These are phyloP conservation scores for Thalassaphorura encarpata DNA, from an alignment of 1,140 invertebrate genomes.

Conservation along the genomic window DNA sequence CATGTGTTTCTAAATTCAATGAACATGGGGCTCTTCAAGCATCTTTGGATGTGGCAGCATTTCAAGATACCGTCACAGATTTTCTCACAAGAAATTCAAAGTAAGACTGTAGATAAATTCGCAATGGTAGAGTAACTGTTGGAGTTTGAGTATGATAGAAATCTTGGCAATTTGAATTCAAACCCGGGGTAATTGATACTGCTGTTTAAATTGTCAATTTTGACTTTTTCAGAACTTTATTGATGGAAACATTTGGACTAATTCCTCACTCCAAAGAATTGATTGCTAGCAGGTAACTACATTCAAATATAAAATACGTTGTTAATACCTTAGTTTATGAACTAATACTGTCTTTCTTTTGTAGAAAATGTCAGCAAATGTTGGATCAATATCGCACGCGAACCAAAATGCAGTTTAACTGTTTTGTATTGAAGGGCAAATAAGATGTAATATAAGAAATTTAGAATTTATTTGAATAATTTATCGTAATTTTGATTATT, in stretches of 20 bases:
- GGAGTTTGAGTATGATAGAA: no score
- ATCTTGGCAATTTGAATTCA: no score
- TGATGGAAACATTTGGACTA: constrained; percentile 24
- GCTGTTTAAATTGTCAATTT: background rate
- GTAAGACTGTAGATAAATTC: constrained; percentile 36
- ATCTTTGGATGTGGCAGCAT: constrained; percentile 48
- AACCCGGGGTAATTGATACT: no score
- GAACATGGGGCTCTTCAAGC: constrained; percentile 57
- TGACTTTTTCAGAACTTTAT: constrained; percentile 10
- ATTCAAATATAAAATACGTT: background rate
- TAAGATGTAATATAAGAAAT: background rate
- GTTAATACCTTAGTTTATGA: background rate
- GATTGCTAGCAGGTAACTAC: constrained; percentile 12
- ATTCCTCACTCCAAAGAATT: constrained; percentile 22
- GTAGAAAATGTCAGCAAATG: constrained; percentile 19
- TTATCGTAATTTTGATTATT: no score
- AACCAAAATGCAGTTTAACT: constrained; percentile 22
- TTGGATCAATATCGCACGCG: constrained; percentile 20
- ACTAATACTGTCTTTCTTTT: background rate
- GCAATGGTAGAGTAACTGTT: background rate
- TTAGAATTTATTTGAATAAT: no score
- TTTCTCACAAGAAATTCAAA: constrained; percentile 47
- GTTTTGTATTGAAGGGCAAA: background rate
- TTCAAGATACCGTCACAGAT: constrained; percentile 44
- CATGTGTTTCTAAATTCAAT: constrained; percentile 61